Base-by-base conservation (phyloP, 2,113 vertebrate species). In the Ageneiosus marmoratus region DNA sequence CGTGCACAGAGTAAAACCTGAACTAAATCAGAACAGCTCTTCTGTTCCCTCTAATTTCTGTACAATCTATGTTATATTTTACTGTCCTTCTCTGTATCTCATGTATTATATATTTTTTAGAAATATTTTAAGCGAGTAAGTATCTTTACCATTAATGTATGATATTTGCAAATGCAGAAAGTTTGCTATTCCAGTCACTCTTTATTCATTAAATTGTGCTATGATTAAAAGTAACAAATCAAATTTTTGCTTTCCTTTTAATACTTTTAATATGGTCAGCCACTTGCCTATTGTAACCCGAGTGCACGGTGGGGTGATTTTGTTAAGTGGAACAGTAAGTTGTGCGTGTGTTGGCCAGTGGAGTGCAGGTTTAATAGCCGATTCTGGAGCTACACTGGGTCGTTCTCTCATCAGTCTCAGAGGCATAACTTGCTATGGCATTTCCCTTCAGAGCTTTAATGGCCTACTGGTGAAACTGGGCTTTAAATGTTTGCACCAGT, bases 391-490 rank as follows among this genome's bases (percentile, higher is more conserved):
- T 48, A 37, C 58, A 80, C 56, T 70, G 27, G 79, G 77, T 85
- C 58, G 55, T 67, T 78, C 70, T 80, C 72, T 84, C 83, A 69
- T 82, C 84, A 83, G 63, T 46, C 83, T 83, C 87, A 50, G 67
- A 63, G 84, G 85, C 73, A 67, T 86, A 86, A 87, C 82, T 86
- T 78, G 84, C 56, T 80, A 60, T 85, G 88, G 72, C 86, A 85
- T 86, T 90, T 85, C 50, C 86, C 88, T 84, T 84, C 76, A 87
- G 86, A 65, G 60, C 86, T 87, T 85, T 90, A 90, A 89, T 89
- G 75, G 86, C 82, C 83, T 75, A 77, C 87, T 87, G 86, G 86
- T 88, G 83, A 87, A 86, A 74, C 83, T 53, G 29, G 51, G 58
- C 74, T 82, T 87, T 84, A 89, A 83, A 82, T 34, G 41, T 51